Evolutionary conservation across 2,888 invertebrate genomes (phyloP).

Genomic region (Schizotus pectinicornis): DNA sequence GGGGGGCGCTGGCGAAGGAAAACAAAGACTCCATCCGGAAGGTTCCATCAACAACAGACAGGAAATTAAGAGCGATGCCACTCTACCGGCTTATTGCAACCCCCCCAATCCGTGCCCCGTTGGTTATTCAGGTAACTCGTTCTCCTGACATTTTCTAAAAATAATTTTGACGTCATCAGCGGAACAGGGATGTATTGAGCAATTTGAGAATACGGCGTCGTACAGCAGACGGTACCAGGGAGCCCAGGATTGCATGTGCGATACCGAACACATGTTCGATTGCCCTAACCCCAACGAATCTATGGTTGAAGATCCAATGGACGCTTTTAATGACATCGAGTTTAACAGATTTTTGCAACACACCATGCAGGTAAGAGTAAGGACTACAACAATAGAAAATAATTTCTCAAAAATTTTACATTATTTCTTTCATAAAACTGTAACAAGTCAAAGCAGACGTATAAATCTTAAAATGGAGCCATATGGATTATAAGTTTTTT

Average conservation of each 20-base stretch:
- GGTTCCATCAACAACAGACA: conserved; percentile 66
- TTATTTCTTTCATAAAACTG: too few relatives aligned
- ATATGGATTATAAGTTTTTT: too few relatives aligned
- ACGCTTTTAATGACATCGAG: conserved; percentile 61
- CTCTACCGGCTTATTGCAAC: conserved; percentile 96
- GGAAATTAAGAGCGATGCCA: conserved; percentile 88
- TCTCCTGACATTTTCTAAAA: not conserved
- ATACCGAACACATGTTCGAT: conserved; percentile 96
- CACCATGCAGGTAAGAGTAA: conserved; percentile 59
- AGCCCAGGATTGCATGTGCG: conserved; percentile 95
- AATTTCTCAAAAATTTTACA: too few relatives aligned
- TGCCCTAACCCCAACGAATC: conserved; percentile 73
- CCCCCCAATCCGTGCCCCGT: conserved; percentile 99
- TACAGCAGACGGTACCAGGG: conserved; percentile 94
- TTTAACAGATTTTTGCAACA: conserved; percentile 73
- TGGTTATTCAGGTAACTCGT: conserved; percentile 78
- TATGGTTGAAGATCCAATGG: conserved; percentile 45
- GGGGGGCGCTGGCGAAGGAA: conserved; percentile 77
- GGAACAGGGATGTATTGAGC: conserved; percentile 88
- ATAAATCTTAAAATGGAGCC: too few relatives aligned
- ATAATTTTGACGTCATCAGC: conserved; percentile 38
- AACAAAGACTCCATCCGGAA: conserved; percentile 67
- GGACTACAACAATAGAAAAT: too few relatives aligned
- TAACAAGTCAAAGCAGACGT: too few relatives aligned
- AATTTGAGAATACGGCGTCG: conserved; percentile 94